Conservation (phyloP, 2,888 invertebrate species). For the Chrysolina haemoptera region DNA sequence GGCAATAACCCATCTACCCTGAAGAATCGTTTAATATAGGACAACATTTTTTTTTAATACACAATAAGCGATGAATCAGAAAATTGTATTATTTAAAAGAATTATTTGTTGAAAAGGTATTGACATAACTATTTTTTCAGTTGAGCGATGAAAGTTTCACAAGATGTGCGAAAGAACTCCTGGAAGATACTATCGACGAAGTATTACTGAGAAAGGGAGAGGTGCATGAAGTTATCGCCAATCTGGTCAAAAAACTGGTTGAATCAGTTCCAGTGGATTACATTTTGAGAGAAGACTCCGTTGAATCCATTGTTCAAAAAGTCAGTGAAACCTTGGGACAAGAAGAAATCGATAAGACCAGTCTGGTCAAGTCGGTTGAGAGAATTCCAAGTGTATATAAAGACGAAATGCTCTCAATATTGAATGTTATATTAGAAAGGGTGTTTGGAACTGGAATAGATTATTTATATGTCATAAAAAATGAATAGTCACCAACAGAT, state of each 20-base stretch:
- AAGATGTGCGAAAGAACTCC: slow-evolving; percentile 52
- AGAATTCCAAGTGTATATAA: slow-evolving; percentile 44
- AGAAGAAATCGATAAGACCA: slow-evolving; percentile 50
- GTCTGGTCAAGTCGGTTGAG: slow-evolving; percentile 47
- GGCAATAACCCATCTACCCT: too few species aligned
- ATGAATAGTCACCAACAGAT: slow-evolving; percentile 24
- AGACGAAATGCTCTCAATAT: slow-evolving; percentile 56
- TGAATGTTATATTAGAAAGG: slow-evolving; percentile 60
- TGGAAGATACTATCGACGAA: slow-evolving; percentile 60
- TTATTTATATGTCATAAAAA: slow-evolving; percentile 61
- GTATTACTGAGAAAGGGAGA: slow-evolving; percentile 48
- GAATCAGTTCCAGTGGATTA: slow-evolving; percentile 56
- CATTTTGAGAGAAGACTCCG: slow-evolving; percentile 44
- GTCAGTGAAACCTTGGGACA: slow-evolving; percentile 50
- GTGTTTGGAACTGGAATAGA: slow-evolving; percentile 64
- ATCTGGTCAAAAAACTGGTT: slow-evolving; percentile 57
- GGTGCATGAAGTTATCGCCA: slow-evolving; percentile 57
- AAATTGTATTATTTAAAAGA: too few species aligned
- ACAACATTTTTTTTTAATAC: too few species aligned
- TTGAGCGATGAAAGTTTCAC: slow-evolving; percentile 55
- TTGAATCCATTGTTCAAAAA: slow-evolving; percentile 48
- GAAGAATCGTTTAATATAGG: too few species aligned
- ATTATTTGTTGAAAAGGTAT: too few species aligned
- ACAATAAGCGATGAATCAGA: too few species aligned
- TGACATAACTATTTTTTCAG: slow-evolving; percentile 36